Percentiles rank a stretch among this genome's conserved stretches.
Conservation (phyloP, 2,888 invertebrate species). For the Scaptodrosophila latifasciaeformis region DNA sequence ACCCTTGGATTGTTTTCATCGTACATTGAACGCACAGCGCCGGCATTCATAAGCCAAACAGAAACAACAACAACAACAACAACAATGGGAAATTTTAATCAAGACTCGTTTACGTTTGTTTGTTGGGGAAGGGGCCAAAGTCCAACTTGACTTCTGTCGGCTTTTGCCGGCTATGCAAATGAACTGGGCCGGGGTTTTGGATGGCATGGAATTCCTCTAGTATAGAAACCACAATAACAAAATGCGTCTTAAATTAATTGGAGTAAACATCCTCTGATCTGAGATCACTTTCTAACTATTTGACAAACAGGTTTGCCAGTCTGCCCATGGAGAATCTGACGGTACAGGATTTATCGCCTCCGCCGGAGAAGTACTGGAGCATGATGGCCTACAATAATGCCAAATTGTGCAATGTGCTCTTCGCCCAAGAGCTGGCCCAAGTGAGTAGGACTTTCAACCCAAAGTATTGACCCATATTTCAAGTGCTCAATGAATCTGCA, state of each 20-base stretch:
- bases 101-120: slow-evolving; percentile 57
- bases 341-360: slow-evolving; percentile 81
- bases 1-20: slow-evolving; percentile 18
- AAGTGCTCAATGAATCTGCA: not conserved
- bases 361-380: slow-evolving; percentile 82
- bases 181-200: slow-evolving; percentile 4
- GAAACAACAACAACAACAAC: slow-evolving; percentile 15
- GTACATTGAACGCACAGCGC: slow-evolving; percentile 48
- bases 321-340: slow-evolving; percentile 77
- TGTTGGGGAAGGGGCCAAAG: slow-evolving; percentile 54
- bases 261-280: slow-evolving; percentile 25
- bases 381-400: slow-evolving; percentile 94
- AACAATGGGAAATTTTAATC: slow-evolving; percentile 42
- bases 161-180: slow-evolving; percentile 16
- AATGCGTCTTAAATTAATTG: slow-evolving; percentile 51
- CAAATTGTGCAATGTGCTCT: slow-evolving; percentile 91
- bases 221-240: slow-evolving; percentile 13
- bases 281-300: slow-evolving; percentile 21
- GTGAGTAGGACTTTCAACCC: slow-evolving; percentile 55
- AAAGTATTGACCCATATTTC: not conserved
- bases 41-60: slow-evolving; percentile 21
- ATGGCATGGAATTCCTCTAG: slow-evolving; percentile 1
- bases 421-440: slow-evolving; percentile 85
- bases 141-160: slow-evolving; percentile 44
- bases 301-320: slow-evolving; percentile 76